Evolutionary conservation across 2,888 invertebrate species (phyloP).

Genomic region (Venusia cambrica): DNA sequence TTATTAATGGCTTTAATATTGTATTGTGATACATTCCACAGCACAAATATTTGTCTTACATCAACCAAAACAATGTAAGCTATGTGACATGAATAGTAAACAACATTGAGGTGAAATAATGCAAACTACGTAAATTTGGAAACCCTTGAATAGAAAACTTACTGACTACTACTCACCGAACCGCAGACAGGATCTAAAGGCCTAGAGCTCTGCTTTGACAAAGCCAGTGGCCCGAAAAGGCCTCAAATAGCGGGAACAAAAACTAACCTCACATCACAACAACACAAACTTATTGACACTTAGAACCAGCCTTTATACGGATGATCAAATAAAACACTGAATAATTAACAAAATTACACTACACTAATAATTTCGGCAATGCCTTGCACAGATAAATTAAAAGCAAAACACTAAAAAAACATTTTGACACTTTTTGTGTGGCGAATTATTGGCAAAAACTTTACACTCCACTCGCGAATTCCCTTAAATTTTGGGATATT

Average conservation of each 20-base stretch:
- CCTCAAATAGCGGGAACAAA: conserved; percentile 74
- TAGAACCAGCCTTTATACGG: conserved; percentile 22
- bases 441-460: conserved; percentile 36
- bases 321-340: conserved; percentile 16
- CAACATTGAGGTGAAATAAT: conserved; percentile 16
- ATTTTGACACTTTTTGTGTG: conserved; percentile 59
- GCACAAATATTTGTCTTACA: conserved; percentile 18
- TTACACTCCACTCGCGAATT: conserved; percentile 31
- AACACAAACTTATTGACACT: conserved; percentile 39
- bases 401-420: conserved; percentile 64
- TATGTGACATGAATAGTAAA: conserved; percentile 19
- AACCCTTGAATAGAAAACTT: conserved; percentile 58
- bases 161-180: conserved; percentile 73
- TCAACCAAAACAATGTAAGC: conserved; percentile 23
- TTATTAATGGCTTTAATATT: conserved; percentile 15
- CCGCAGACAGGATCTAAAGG: conserved; percentile 54
- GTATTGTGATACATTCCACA: conserved; percentile 17
- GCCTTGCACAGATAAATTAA: conserved; percentile 38
- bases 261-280: conserved; percentile 69
- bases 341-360: conserved; percentile 16
- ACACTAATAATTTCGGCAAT: conserved; percentile 20
- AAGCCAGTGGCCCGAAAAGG: conserved; percentile 41
- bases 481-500: conserved; percentile 27
- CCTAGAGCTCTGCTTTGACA: conserved; percentile 20
- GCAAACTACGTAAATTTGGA: conserved; percentile 45